Evolutionary conservation across 2,888 invertebrate genomes (phyloP), one percentile per base, ranked within the genome.

Genomic region (Apamea anceps): DNA sequence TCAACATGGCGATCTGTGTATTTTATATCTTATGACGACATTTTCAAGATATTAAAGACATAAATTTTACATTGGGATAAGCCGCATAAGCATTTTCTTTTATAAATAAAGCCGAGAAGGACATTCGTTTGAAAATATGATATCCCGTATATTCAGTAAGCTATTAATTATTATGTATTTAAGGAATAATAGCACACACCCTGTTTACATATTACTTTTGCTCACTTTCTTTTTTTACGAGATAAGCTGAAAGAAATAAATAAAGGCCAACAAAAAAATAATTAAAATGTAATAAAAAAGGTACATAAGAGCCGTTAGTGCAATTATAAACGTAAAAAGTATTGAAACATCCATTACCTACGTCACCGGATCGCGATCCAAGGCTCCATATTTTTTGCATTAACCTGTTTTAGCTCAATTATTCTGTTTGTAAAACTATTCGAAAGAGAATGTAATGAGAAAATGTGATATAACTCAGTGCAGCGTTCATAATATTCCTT

Each of bases 21-120:
- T 80, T 85, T 85, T 85, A 77, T 80, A 72, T 82, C 82, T 77
- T 72, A 75, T 82, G 78, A 71, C 72, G 70, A 72, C 60, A 77
- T 80, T 83, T 85, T 80, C 77, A 73, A 85, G 80, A 87, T 86
- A 90, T 89, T 88, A 88, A 89, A 86, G 72, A 82, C 73, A 88
- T 88, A 86, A 85, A 86, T 88, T 85, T 82, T 82, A 82, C 75
- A 86, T 77, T 82, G 77, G 82, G 79, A 80, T 90, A 89, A 85
- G 85, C 82, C 85, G 73, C 74, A 76, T 81, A 86, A 85, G 79
- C 77, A 81, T 85, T 90, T 88, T 84, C 77, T 87, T 81, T 88
- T 77, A 54, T 73, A 85, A 81, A 90, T 81, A 82, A 82, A 76
- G 63, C 75, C 68, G 72, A 85, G 48, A 37, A 82, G 80, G 72